These are phyloP conservation scores for Lasioglossum figueresi DNA, from an alignment of 2,888 invertebrate species.

Conservation along the genomic window DNA sequence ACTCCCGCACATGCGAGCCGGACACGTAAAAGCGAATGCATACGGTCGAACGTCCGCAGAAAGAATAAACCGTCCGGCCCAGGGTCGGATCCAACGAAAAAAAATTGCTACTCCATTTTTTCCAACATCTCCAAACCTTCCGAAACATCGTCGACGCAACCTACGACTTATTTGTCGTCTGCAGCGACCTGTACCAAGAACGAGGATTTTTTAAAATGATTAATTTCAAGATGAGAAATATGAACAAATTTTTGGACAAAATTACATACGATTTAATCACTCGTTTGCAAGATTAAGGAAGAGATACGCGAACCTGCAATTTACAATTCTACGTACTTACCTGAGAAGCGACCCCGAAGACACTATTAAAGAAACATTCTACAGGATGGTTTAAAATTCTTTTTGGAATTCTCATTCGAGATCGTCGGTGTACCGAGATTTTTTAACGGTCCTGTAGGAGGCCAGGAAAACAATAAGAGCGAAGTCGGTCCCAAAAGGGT, in stretches of 20 bases:
- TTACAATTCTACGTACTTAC: no score
- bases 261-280: no score
- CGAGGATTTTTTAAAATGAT: no score
- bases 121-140: not conserved
- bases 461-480: not conserved
- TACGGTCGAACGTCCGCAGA: slow-evolving; percentile 28
- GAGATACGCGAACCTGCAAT: no score
- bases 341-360: no score
- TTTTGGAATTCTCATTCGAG: not conserved
- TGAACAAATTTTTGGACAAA: no score
- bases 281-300: no score
- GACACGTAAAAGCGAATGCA: slow-evolving; percentile 54
- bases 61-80: slow-evolving; percentile 47
- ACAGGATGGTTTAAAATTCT: not conserved
- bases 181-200: no score
- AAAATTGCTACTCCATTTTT: not conserved
- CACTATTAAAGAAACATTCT: not conserved
- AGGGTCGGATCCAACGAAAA: slow-evolving; percentile 32
- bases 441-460: not conserved
- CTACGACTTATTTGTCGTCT: no score
- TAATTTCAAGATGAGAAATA: no score
- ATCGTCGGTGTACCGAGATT: not conserved
- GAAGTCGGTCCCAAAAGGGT: not conserved
- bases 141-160: not conserved
- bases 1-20: slow-evolving; percentile 53